Evolutionary conservation across 2,113 vertebrate genomes (phyloP), one percentile per base, ranked within the genome.

Genomic region (Cyprinodon brontotheroides): DNA sequence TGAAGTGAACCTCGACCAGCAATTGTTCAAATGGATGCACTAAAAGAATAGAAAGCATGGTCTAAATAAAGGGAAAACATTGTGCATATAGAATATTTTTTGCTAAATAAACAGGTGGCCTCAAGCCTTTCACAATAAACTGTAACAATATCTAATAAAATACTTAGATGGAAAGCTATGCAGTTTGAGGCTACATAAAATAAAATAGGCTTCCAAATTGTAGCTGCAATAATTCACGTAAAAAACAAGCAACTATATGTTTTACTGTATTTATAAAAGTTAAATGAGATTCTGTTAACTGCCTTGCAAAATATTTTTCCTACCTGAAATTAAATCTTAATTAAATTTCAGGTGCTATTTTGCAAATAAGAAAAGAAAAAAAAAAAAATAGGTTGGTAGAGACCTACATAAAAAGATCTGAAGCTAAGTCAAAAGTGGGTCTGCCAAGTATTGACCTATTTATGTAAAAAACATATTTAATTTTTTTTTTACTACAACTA

Each of bases 11-110:
- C 86, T 89, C 91, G 82, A 83, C 86, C 76, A 91, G 87, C 86
- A 89, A 92, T 93, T 93, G 91, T 93, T 94, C 84, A 86, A 71
- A 88, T 74, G 75, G 84, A 89, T 77, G 36, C 80, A 77, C 80
- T 83, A 82, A 77, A 76, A 66, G 90, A 84, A 83, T 75, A 79
- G 86, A 62, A 79, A 77, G 79, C 84, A 91, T 91, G 78, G 89
- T 78, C 83, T 61, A 72, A 84, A 89, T 81, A 57, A 77, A 82
- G 80, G 76, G 10, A 68, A 82, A 75, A 88, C 80, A 79, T 47
- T 53, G 4, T 14, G 47, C 78, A 66, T 72, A 29, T 73, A 14
- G 69, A 15, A 57, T 41, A 40, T 62, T 29, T 36, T 4, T 0
- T 9, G 10, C 43, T 0, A 38, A 63, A 13, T 57, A 38, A 47